Evolutionary conservation across 2,797 vertebrate species (phyloP).

Genomic region (Megalops cyprinoides): DNA sequence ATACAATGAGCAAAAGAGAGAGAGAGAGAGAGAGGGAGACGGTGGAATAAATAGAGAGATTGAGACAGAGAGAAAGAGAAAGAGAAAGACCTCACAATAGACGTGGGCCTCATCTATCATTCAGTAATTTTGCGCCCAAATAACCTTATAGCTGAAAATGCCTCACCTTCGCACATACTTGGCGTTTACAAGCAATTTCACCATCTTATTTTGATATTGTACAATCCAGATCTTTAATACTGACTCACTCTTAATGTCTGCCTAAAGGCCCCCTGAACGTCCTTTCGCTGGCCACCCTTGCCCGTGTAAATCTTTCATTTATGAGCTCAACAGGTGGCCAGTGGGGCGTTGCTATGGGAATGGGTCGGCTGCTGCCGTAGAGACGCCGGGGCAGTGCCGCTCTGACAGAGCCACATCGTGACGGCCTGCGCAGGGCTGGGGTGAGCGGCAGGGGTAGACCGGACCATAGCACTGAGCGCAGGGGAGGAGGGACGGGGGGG

Average conservation of each 20-base stretch:
- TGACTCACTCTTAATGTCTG: background rate
- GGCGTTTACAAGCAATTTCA: background rate
- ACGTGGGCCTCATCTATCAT: background rate
- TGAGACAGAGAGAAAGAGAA: background rate
- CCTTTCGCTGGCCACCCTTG: background rate
- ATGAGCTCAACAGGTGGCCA: background rate
- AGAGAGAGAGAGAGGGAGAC: background rate
- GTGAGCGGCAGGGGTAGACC: background rate
- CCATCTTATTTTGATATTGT: background rate
- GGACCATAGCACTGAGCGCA: background rate
- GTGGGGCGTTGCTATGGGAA: constrained; percentile 20
- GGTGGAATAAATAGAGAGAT: background rate
- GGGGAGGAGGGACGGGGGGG: too few species aligned
- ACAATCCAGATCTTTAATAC: background rate
- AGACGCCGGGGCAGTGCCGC: background rate
- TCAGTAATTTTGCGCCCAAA: background rate
- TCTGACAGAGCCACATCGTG: background rate
- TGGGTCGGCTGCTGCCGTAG: background rate
- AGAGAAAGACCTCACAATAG: background rate
- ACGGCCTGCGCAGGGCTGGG: background rate
- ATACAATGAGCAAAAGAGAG: background rate
- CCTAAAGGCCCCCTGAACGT: background rate
- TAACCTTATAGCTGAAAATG: background rate
- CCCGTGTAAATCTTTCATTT: constrained; percentile 17
- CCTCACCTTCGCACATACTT: background rate